phyloP scores from a whole-genome alignment of 1,140 invertebrate species.

The Rhynchophorus ferrugineus region DNA sequence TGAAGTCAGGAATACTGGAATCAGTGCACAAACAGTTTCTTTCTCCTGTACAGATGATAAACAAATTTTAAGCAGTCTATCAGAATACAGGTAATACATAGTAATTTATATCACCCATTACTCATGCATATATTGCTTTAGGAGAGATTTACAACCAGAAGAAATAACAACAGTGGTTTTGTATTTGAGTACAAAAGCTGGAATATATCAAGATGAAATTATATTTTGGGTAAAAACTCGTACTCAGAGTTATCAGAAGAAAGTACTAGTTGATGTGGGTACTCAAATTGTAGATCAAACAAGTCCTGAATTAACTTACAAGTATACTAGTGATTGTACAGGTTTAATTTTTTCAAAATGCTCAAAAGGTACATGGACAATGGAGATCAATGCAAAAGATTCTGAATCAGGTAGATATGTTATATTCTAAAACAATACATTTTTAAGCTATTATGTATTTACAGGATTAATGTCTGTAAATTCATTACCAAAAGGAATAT shows the following conservation, averaged over 20 bases:
- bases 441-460: not conserved
- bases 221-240: slow-evolving; percentile 36
- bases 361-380: slow-evolving; percentile 43
- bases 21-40: slow-evolving; percentile 19
- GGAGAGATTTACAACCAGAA: slow-evolving; percentile 16
- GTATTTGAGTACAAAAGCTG: slow-evolving; percentile 16
- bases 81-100: slow-evolving; percentile 23
- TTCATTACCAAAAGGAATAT: slow-evolving; percentile 41
- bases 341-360: slow-evolving; percentile 40
- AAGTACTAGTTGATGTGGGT: slow-evolving; percentile 39
- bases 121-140: slow-evolving; percentile 4
- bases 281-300: slow-evolving; percentile 33
- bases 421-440: not conserved
- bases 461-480: slow-evolving; percentile 43
- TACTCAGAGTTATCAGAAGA: slow-evolving; percentile 39
- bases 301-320: slow-evolving; percentile 40
- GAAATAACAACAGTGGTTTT: slow-evolving; percentile 24
- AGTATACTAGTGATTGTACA: slow-evolving; percentile 45
- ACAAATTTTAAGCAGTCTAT: slow-evolving; percentile 21
- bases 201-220: slow-evolving; percentile 34
- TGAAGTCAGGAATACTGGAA: slow-evolving; percentile 33
- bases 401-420: slow-evolving; percentile 39
- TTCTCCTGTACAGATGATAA: slow-evolving; percentile 28
- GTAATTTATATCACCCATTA: not conserved
- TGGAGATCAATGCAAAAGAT: slow-evolving; percentile 43